Evolutionary conservation across 2,113 vertebrate species (phyloP), one percentile per base, ranked within the genome.

Genomic region (Colistium nudipinnis): DNA sequence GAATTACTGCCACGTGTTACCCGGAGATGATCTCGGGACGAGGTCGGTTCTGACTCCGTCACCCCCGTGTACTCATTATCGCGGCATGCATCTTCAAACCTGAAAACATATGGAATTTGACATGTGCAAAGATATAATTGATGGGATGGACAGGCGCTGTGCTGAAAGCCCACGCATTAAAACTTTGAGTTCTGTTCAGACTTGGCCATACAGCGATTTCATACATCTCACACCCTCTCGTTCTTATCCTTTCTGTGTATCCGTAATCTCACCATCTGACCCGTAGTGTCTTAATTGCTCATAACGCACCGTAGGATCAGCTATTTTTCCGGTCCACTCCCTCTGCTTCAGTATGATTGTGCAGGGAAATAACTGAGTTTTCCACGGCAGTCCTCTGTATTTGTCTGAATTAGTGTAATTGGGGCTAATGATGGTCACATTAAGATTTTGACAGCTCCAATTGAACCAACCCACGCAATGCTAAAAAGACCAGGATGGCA

Each of bases 111-210:
- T 31, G 7, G 45, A 65, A 49, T 66, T 66, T 54, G 30, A 81
- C 81, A 74, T 47, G 56, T 16, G 25, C 13, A 35, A 14, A 6
- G 45, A 33, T 67, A 35, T 86, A 84, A 85, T 82, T 86, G 81
- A 85, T 81, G 71, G 80, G 64, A 49, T 6, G 24, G 55, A 43
- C 17, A 44, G 64, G 52, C 7, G 55, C 70, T 35, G 57, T 33
- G 56, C 64, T 0, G 25, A 56, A 25, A 59, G 59, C 54, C 44
- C 51, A 41, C 30, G 17, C 55, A 66, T 84, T 70, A 62, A 73
- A 86, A 82, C 70, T 76, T 82, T 51, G 1, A 44, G 72, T 78
- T 81, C 83, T 83, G 77, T 85, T 80, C 81, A 60, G 35, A 76
- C 71, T 39, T 53, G 63, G 55, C 51, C 35, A 19, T 48, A 36